phyloP scores from a whole-genome alignment of 2,797 vertebrate species.

The Octomys mimax region DNA sequence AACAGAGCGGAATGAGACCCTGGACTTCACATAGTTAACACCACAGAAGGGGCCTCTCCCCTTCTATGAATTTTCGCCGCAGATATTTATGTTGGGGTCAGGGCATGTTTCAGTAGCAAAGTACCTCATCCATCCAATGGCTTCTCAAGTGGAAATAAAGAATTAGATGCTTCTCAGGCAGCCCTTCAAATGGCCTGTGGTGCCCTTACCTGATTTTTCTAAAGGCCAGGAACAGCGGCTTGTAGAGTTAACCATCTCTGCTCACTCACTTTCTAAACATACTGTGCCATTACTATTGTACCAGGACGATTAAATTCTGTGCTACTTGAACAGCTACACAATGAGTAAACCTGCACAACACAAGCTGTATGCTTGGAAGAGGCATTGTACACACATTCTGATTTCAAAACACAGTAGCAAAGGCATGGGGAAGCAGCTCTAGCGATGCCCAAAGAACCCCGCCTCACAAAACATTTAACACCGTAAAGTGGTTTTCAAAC shows the following conservation, averaged over 20 bases:
- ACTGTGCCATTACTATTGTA: slow-evolving; percentile 20
- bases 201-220: background rate
- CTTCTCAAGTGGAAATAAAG: slow-evolving; percentile 47
- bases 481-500: slow-evolving; percentile 13
- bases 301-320: background rate
- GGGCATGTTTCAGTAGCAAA: background rate
- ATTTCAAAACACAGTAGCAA: background rate
- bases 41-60: background rate
- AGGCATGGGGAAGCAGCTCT: background rate
- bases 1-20: background rate
- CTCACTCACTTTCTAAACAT: slow-evolving; percentile 23
- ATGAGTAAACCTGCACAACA: background rate
- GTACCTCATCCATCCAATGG: background rate
- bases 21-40: background rate
- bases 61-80: background rate
- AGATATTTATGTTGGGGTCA: background rate
- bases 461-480: slow-evolving; percentile 16
- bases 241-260: background rate
- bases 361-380: background rate
- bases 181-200: background rate
- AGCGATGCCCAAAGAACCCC: background rate
- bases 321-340: background rate
- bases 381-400: background rate
- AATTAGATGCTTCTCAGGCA: background rate
- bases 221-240: background rate